A percentile compares a stretch with the other conserved stretches of the same genome.
Evolutionary conservation across 2,113 vertebrate species (phyloP).

Genomic region (Xiphorhynchus elegans): DNA sequence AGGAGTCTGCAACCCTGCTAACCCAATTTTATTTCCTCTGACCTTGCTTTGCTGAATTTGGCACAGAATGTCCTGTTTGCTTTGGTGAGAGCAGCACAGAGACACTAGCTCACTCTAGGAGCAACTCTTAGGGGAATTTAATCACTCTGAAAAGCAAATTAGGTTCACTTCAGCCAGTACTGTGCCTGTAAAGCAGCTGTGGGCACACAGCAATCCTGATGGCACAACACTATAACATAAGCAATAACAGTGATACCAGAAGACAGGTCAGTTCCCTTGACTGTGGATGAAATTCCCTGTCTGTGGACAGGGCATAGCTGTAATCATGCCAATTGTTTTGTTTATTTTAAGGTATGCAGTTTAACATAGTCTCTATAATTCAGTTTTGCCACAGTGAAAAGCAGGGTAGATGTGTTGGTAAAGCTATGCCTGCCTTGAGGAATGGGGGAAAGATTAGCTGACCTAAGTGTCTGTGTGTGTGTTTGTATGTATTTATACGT

Average conservation of each 20-base stretch:
- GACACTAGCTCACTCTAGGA: neutral
- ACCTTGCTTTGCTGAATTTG: neutral
- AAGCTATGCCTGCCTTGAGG: neutral
- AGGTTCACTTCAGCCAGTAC: neutral
- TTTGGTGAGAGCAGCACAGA: neutral
- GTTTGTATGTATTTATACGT: fast-evolving
- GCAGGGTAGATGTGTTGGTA: neutral
- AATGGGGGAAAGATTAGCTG: neutral
- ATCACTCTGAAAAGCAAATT: neutral
- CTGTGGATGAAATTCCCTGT: neutral
- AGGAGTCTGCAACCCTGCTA: neutral
- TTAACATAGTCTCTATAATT: neutral
- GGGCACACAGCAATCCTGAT: neutral
- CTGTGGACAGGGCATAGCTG: neutral
- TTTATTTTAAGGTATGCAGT: neutral
- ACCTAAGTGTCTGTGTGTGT: fast-evolving
- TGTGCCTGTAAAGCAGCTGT: neutral
- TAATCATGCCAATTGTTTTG: neutral
- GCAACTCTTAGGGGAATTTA: neutral
- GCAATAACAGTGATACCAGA: neutral
- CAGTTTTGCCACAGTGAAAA: neutral
- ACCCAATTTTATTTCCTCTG: neutral
- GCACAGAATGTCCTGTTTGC: neutral
- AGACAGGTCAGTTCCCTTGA: neutral
- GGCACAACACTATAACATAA: neutral